Conservation (phyloP, 2,797 vertebrate genomes). For the Thamnophis elegans region DNA sequence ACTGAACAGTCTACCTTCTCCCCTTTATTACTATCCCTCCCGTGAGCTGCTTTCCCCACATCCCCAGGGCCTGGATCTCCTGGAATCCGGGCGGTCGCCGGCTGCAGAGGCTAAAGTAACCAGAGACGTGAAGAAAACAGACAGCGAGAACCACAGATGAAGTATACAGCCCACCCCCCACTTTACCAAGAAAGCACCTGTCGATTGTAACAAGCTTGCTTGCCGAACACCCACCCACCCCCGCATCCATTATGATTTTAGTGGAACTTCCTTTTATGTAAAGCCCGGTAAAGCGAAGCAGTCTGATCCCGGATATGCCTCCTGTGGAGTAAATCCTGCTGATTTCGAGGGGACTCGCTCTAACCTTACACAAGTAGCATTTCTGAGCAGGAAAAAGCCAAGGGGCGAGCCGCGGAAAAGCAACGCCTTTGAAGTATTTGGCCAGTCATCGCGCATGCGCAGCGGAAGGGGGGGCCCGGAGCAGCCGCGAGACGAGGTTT, state of each 20-base stretch:
- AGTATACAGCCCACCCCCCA: too few relatives aligned
- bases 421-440: slow-evolving; percentile 37
- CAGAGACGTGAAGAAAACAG: neutral
- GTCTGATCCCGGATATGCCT: neutral
- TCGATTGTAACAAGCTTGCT: neutral
- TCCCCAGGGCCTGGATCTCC: neutral
- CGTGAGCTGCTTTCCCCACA: neutral
- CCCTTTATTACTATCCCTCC: neutral
- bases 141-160: neutral
- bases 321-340: neutral
- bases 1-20: neutral
- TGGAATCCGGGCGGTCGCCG: neutral
- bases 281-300: too few relatives aligned
- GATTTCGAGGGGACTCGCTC: neutral
- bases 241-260: neutral
- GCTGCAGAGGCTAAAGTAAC: neutral
- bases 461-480: fast-evolving
- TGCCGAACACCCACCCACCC: neutral
- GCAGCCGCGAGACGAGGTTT: neutral
- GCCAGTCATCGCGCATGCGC: slow-evolving; percentile 38
- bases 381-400: slow-evolving; percentile 36
- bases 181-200: neutral
- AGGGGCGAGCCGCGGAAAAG: slow-evolving; percentile 31
- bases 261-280: neutral
- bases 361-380: neutral